These are phyloP conservation scores for Eueremaeus valkanovi DNA, from an alignment of 2,888 invertebrate species.

Conservation along the genomic window DNA sequence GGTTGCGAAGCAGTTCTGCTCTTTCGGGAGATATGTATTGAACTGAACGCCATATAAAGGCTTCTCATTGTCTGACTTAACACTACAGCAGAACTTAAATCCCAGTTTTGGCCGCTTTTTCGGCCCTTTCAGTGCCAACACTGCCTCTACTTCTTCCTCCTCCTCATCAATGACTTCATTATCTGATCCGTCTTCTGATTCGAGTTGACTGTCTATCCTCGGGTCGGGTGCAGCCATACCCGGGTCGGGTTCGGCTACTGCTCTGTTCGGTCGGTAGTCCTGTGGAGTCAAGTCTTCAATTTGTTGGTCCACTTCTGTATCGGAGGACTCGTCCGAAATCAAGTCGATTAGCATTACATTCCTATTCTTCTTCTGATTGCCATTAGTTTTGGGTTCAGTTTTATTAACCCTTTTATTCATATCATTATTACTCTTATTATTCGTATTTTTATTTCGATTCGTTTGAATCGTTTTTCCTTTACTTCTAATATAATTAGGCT, in stretches of 20 bases:
- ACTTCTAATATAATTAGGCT: too few relatives aligned
- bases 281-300: neutral
- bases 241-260: too few relatives aligned
- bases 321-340: too few relatives aligned
- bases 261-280: neutral
- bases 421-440: neutral
- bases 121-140: neutral
- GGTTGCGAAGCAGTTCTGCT: slow-evolving; percentile 74
- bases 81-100: slow-evolving; percentile 58
- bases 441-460: too few relatives aligned
- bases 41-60: slow-evolving; percentile 92
- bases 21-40: slow-evolving; percentile 67
- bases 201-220: too few relatives aligned
- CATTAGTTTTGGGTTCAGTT: neutral
- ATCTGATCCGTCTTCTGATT: neutral
- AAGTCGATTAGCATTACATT: too few relatives aligned
- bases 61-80: slow-evolving; percentile 79
- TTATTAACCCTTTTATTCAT: neutral
- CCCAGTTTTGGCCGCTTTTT: neutral
- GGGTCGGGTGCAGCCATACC: too few relatives aligned
- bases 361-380: too few relatives aligned
- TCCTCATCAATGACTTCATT: neutral
- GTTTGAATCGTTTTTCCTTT: too few relatives aligned
- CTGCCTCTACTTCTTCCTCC: neutral
- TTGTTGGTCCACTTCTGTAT: too few relatives aligned